phyloP scores from a whole-genome alignment of 1,140 invertebrate genomes.

The Hormaphis cornu region DNA sequence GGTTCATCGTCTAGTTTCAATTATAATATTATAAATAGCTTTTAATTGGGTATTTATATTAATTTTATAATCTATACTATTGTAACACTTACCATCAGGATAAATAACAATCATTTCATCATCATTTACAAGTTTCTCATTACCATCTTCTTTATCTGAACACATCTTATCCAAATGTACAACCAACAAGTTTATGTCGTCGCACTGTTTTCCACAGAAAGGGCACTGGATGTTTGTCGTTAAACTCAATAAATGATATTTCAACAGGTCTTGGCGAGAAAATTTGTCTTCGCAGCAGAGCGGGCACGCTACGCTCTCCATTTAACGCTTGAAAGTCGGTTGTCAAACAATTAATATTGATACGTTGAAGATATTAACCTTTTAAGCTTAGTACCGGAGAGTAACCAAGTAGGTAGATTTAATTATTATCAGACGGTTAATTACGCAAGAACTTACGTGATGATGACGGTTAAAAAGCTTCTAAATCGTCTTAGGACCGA shows the following conservation, averaged over 20 bases:
- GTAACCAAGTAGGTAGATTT: too few relatives aligned
- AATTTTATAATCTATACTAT: too few relatives aligned
- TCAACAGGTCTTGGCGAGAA: slow-evolving; percentile 8
- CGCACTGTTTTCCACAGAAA: slow-evolving; percentile 22
- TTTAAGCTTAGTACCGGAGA: too few relatives aligned
- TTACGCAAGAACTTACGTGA: neutral
- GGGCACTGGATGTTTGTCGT: slow-evolving; percentile 18
- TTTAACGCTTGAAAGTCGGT: neutral
- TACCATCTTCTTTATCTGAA: neutral
- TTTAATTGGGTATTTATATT: neutral
- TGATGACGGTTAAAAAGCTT: too few relatives aligned
- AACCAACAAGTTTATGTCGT: slow-evolving; percentile 1
- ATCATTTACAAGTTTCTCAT: neutral
- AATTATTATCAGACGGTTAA: too few relatives aligned
- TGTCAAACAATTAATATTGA: too few relatives aligned
- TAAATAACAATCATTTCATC: slow-evolving; percentile 25
- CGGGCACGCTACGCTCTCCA: slow-evolving; percentile 15
- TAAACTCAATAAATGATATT: slow-evolving; percentile 23
- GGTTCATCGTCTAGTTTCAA: slow-evolving; percentile 1
- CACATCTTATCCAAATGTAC: slow-evolving; percentile 19
- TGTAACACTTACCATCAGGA: slow-evolving; percentile 7
- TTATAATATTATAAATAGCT: neutral
- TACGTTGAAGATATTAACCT: too few relatives aligned
- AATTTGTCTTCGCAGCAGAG: slow-evolving; percentile 13
- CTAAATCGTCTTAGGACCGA: too few relatives aligned